Conservation (phyloP, 1,140 invertebrate genomes). For the Epicauta chinensis region DNA sequence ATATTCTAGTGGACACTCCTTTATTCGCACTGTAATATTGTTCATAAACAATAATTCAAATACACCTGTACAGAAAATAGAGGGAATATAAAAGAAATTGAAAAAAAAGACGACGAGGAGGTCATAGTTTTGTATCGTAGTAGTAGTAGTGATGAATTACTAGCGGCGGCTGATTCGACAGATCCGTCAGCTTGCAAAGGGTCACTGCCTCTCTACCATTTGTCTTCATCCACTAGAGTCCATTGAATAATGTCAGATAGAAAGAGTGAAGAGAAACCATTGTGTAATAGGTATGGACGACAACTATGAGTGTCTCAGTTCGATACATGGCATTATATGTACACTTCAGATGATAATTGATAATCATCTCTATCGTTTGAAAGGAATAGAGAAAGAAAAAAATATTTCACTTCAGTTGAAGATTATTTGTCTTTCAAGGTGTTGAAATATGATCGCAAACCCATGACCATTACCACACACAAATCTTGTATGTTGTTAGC, state of each 20-base stretch:
- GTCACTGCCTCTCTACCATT: constrained; percentile 15
- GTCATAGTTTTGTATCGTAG: too few species aligned
- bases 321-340: too few species aligned
- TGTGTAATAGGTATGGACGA: constrained; percentile 1
- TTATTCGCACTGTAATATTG: constrained; percentile 2
- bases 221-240: constrained; percentile 18
- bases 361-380: too few species aligned
- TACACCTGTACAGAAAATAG: constrained; percentile 8
- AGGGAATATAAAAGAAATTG: not conserved
- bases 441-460: constrained; percentile 1
- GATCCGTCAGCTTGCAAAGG: constrained; percentile 16
- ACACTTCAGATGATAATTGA: too few species aligned
- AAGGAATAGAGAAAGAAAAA: too few species aligned
- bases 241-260: constrained; percentile 19
- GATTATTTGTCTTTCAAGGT: not conserved
- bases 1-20: constrained; percentile 11
- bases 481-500: too few species aligned
- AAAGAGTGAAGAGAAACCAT: constrained; percentile 9
- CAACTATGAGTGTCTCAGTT: too few species aligned
- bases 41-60: not conserved
- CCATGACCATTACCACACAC: too few species aligned
- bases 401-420: too few species aligned
- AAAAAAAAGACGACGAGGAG: constrained; percentile 8
- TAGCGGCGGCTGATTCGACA: constrained; percentile 18
- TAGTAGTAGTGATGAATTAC: constrained; percentile 10